Conservation (phyloP, 2,888 invertebrate species). For the Tuberolachnus salignus region DNA sequence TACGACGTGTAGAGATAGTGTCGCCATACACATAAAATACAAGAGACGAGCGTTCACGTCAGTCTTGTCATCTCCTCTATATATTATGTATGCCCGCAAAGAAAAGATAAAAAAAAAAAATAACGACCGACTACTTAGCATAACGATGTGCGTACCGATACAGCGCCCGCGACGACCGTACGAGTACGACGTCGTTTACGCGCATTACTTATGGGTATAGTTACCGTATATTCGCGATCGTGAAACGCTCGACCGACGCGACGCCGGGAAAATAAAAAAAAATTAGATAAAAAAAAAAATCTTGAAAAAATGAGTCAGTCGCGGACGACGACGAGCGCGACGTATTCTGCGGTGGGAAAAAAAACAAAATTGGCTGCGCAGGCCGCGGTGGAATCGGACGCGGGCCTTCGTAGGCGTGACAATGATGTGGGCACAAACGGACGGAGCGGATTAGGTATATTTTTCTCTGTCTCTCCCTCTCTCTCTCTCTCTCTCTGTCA, state of each 20-base stretch:
- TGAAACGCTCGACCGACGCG: not conserved
- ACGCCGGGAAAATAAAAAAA: not conserved
- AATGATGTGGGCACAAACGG: constrained; percentile 28
- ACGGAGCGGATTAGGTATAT: constrained; percentile 4
- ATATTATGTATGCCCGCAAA: too few relatives aligned
- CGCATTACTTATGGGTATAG: too few relatives aligned
- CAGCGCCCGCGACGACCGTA: too few relatives aligned
- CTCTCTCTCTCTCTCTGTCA: not conserved
- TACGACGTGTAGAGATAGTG: too few relatives aligned
- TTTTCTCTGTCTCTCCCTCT: not conserved
- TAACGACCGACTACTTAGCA: not conserved
- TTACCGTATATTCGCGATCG: not conserved
- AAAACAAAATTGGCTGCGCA: not conserved
- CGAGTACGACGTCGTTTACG: not conserved
- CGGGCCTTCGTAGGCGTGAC: constrained; percentile 27
- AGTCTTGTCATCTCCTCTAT: not conserved
- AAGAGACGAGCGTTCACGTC: not conserved
- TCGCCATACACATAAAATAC: not conserved
- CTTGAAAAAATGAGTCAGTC: constrained; percentile 30
- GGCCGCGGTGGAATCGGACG: constrained; percentile 11
- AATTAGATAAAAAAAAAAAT: constrained; percentile 3
- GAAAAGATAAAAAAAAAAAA: not conserved
- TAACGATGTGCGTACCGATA: too few relatives aligned
- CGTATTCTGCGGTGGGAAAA: not conserved
- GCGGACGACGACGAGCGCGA: not conserved